A percentile compares a stretch with the other conserved stretches of the same genome.
Conservation (phyloP, 2,797 vertebrate genomes). For the Hypotaenidia philippensis region DNA sequence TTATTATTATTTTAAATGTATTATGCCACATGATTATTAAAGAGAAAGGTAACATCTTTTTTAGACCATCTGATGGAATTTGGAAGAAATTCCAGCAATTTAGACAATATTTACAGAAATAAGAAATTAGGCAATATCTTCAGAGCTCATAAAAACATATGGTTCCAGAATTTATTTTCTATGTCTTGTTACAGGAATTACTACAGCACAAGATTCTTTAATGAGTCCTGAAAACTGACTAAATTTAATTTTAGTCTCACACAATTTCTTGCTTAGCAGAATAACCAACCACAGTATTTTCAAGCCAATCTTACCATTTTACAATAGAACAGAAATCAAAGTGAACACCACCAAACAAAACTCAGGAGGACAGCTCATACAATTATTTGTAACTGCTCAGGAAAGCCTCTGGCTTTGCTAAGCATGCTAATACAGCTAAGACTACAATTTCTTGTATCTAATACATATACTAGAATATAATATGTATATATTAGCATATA, state of each 20-base stretch:
- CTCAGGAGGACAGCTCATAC: neutral
- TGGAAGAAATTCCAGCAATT: neutral
- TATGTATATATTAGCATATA: neutral
- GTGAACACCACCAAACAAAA: neutral
- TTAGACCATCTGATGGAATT: neutral
- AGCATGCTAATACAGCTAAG: neutral
- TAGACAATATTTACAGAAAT: neutral
- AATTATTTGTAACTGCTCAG: neutral
- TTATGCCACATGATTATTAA: neutral
- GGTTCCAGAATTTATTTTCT: neutral
- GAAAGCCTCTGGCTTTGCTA: neutral
- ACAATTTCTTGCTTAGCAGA: neutral
- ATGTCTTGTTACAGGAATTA: neutral
- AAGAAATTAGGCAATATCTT: neutral
- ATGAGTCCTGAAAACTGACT: neutral
- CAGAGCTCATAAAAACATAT: constrained; percentile 16
- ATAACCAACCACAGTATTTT: neutral
- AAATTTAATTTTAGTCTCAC: neutral
- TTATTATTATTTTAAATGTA: neutral
- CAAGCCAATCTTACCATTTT: neutral
- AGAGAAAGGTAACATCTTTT: neutral
- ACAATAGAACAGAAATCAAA: neutral
- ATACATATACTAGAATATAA: neutral
- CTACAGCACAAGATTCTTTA: neutral
- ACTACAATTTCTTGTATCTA: neutral